Evolutionary conservation across 1,140 invertebrate genomes (phyloP).

Genomic region (Cotesia glomerata): DNA sequence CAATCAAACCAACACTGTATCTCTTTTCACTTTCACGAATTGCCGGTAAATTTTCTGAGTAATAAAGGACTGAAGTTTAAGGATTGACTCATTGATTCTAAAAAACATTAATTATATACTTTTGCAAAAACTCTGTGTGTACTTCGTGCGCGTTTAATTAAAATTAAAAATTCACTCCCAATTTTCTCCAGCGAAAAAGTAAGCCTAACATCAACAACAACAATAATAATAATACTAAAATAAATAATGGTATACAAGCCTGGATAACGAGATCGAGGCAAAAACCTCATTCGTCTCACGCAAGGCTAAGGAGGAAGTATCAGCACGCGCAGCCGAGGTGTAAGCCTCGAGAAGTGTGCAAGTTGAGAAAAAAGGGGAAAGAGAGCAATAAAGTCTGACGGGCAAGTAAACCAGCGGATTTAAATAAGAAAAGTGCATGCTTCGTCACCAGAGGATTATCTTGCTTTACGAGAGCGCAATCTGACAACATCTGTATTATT

Average conservation of each 20-base stretch:
- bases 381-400: constrained; percentile 33
- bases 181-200: no score
- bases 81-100: no score
- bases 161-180: no score
- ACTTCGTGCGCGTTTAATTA: no score
- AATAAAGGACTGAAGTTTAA: no score
- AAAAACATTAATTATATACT: no score
- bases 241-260: constrained; percentile 23
- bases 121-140: no score
- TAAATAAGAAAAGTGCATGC: constrained; percentile 20
- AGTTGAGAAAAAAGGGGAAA: constrained; percentile 7
- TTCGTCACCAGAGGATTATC: constrained; percentile 29
- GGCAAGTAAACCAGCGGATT: constrained; percentile 2
- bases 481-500: no score
- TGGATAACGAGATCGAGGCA: constrained; percentile 19
- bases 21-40: not conserved
- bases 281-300: constrained; percentile 29
- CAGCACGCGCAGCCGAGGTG: not conserved
- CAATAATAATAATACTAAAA: not conserved
- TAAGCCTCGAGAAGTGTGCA: constrained; percentile 5
- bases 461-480: constrained; percentile 30
- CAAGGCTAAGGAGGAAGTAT: constrained; percentile 10
- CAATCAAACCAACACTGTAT: not conserved
- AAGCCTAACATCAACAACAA: not conserved
- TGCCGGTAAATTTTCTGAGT: not conserved